phyloP scores from a whole-genome alignment of 2,888 invertebrate genomes.

The Cephus sareptanus region DNA sequence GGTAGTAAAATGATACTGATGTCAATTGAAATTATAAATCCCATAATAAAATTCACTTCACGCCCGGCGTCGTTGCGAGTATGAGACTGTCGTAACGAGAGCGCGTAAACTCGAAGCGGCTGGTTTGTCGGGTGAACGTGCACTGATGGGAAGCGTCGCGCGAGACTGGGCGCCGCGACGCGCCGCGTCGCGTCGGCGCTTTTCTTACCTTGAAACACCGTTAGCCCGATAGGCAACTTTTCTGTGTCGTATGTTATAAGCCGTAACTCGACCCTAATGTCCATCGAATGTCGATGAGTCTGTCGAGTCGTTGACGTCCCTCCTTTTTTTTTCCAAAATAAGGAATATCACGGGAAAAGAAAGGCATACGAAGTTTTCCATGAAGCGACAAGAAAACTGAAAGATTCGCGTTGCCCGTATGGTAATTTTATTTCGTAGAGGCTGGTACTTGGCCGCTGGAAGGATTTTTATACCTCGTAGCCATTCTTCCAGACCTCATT shows the following conservation, averaged over 20 bases:
- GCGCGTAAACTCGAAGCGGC: slow-evolving; percentile 22
- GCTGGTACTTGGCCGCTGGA: slow-evolving; percentile 14
- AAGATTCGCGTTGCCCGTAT: neutral
- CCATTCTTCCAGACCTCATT: neutral
- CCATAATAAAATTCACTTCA: neutral
- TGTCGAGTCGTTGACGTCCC: slow-evolving; percentile 8
- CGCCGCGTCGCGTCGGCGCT: slow-evolving; percentile 35
- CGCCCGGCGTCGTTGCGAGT: neutral
- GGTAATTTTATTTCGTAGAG: neutral
- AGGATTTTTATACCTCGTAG: slow-evolving; percentile 21
- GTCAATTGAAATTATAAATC: neutral
- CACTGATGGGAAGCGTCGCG: slow-evolving; percentile 42
- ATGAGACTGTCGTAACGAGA: neutral
- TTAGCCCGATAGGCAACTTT: slow-evolving; percentile 25
- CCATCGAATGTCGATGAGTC: slow-evolving; percentile 20
- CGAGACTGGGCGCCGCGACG: slow-evolving; percentile 28
- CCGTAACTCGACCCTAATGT: slow-evolving; percentile 25
- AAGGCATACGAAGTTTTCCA: neutral
- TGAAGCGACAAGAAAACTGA: neutral
- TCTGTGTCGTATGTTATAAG: slow-evolving; percentile 22
- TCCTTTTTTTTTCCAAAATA: slow-evolving; percentile 1
- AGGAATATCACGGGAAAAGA: neutral
- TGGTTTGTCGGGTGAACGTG: slow-evolving; percentile 43
- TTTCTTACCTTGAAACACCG: slow-evolving; percentile 18
- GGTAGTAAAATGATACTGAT: neutral